Base-by-base conservation (phyloP, 2,888 invertebrate genomes). In the Meteorus colon region DNA sequence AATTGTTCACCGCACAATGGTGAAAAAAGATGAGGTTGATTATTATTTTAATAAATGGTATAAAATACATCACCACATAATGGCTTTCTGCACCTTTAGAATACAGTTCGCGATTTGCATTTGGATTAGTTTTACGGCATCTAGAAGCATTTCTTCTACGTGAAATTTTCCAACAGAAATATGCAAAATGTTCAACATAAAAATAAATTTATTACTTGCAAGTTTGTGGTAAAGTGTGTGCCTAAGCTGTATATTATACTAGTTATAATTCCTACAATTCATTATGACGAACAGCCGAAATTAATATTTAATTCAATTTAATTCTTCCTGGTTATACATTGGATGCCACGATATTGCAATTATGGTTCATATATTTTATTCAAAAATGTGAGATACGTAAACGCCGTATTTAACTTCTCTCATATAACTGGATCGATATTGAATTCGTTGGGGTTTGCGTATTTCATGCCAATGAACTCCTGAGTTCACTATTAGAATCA, bases 381-480 rank as follows among this genome's bases (percentile, higher is more conserved):
- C 2, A 41, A 41, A 41, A 41, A 8, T 10, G 41, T 48, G 48
- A 48, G n/a, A 48, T n/a, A 16, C n/a, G n/a, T 48, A 48, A 48
- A 48, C 16, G 16, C 16, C n/a, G 6, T 48, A 48, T 48, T n/a
- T 48, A 48, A 48, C 48, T 41, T 41, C 48, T 48, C 48, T 48
- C n/a, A 6, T 48, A 48, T 16, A 48, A 48, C 51, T 55, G 19
- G 71, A 59, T 75, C 75, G 68, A 75, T 75, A 75, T 75, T 41
- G 60, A 75, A 75, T 75, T 75, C 68, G 66, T 71, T 27, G 55
- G 65, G 55, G 37, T 55, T 48, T 65, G 51, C 55, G 55, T 70
- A 55, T 27, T 29, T 41, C 60, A 74, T 69, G 74, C 60, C 71
- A 75, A 75, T 66, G 75, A 75, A 75, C 75, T 69, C 55, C 31